phyloP scores from a whole-genome alignment of 2,888 invertebrate species.

The Zeuzera pyrina region DNA sequence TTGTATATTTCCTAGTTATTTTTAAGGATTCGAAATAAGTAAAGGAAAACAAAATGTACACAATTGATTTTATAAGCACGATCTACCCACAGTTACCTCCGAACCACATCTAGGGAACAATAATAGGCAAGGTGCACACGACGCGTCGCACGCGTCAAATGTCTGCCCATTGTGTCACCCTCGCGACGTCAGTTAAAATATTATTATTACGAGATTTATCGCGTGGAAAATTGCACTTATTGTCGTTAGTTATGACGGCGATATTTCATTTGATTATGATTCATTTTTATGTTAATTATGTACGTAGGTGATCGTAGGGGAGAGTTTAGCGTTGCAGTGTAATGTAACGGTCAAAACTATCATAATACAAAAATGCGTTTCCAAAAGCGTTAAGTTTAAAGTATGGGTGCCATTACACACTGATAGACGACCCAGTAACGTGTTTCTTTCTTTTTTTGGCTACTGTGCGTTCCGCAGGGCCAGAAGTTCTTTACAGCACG shows the following conservation, averaged over 20 bases:
- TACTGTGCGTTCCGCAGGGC: no score
- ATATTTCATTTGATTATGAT: slow-evolving; percentile 66
- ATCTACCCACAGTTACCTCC: slow-evolving; percentile 5
- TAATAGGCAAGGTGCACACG: slow-evolving; percentile 49
- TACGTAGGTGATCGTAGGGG: slow-evolving; percentile 11
- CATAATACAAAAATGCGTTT: no score
- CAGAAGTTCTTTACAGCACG: no score
- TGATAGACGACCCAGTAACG: no score
- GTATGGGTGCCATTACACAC: no score
- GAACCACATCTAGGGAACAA: slow-evolving; percentile 13
- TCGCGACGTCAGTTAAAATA: slow-evolving; percentile 35
- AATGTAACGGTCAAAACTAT: background rate
- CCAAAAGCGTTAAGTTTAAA: no score
- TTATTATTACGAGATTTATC: slow-evolving; percentile 70
- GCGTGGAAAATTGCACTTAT: slow-evolving; percentile 69
- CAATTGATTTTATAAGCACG: no score
- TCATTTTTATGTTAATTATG: slow-evolving; percentile 63
- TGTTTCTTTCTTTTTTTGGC: no score
- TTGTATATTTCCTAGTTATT: no score
- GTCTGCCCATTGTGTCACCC: slow-evolving; percentile 35
- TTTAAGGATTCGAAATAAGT: no score
- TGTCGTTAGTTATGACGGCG: slow-evolving; percentile 45
- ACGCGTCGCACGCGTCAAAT: slow-evolving; percentile 48
- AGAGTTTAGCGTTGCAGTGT: background rate
- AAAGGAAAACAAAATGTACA: no score